Conservation (phyloP, 2,888 invertebrate species). For the Thymelicus sylvestris region DNA sequence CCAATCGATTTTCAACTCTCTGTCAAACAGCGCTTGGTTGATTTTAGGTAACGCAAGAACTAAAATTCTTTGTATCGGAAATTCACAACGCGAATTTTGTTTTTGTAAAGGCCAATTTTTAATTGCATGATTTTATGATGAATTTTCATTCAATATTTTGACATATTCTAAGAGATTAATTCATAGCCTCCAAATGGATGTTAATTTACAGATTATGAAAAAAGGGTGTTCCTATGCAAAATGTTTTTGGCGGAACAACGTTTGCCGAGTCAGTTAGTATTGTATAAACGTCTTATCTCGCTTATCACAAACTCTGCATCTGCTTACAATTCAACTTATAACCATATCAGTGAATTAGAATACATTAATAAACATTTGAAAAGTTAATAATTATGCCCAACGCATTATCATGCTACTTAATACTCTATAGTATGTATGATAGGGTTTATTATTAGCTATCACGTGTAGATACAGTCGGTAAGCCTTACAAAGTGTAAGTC, state of each 20-base stretch:
- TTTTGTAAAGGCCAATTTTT: slow-evolving; percentile 3
- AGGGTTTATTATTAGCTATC: background rate
- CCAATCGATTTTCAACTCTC: slow-evolving; percentile 27
- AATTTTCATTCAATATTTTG: background rate
- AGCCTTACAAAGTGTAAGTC: slow-evolving; percentile 32
- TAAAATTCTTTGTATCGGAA: slow-evolving; percentile 19
- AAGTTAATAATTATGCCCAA: background rate
- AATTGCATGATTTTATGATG: background rate
- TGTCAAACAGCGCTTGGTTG: background rate
- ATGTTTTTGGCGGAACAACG: too few species aligned
- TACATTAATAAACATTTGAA: background rate
- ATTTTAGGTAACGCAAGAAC: slow-evolving; percentile 6
- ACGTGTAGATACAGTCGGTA: background rate
- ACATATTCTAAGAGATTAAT: too few species aligned
- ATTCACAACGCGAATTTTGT: slow-evolving; percentile 26
- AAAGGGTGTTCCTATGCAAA: too few species aligned
- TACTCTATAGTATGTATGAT: background rate
- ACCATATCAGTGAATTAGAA: too few species aligned
- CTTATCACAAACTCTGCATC: too few species aligned
- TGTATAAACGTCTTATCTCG: too few species aligned
- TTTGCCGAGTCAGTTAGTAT: too few species aligned
- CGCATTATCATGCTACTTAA: background rate
- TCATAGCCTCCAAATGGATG: too few species aligned
- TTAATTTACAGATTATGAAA: too few species aligned
- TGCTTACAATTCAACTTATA: too few species aligned